Evolutionary conservation across 2,888 invertebrate species (phyloP).

Genomic region (Dryobota labecula): DNA sequence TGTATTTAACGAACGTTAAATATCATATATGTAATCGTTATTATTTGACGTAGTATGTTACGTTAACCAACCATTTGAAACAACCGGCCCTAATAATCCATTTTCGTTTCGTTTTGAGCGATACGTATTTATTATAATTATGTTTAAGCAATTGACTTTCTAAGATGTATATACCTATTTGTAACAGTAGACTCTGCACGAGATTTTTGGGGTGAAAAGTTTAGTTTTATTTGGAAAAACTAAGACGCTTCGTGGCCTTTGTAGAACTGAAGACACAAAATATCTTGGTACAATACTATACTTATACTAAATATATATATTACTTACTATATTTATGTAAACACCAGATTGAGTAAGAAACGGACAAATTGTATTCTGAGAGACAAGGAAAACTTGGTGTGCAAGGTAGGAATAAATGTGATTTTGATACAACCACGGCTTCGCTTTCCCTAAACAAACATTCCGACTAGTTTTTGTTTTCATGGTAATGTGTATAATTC

Average conservation of each 20-base stretch:
- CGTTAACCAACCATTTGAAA: too few relatives aligned
- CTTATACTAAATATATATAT: too few relatives aligned
- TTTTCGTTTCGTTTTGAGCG: neutral
- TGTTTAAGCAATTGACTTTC: neutral
- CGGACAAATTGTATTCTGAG: conserved; percentile 7
- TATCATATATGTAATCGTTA: too few relatives aligned
- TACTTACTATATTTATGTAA: too few relatives aligned
- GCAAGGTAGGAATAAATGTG: conserved; percentile 34
- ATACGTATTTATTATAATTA: neutral
- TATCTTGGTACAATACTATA: too few relatives aligned
- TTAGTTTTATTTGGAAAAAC: neutral
- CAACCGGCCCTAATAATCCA: too few relatives aligned
- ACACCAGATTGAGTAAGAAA: conserved; percentile 3
- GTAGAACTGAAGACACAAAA: neutral
- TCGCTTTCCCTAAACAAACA: conserved; percentile 62
- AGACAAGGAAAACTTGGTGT: conserved; percentile 45
- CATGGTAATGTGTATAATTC: conserved; percentile 68
- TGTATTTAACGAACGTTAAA: too few relatives aligned
- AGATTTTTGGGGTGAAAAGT: neutral
- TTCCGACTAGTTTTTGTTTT: conserved; percentile 67
- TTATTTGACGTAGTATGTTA: too few relatives aligned
- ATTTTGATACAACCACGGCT: conserved; percentile 38
- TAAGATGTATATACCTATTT: neutral
- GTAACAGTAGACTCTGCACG: neutral
- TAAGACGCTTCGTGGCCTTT: neutral